phyloP scores from a whole-genome alignment of 2,797 vertebrate genomes.

The Falco concolor region DNA sequence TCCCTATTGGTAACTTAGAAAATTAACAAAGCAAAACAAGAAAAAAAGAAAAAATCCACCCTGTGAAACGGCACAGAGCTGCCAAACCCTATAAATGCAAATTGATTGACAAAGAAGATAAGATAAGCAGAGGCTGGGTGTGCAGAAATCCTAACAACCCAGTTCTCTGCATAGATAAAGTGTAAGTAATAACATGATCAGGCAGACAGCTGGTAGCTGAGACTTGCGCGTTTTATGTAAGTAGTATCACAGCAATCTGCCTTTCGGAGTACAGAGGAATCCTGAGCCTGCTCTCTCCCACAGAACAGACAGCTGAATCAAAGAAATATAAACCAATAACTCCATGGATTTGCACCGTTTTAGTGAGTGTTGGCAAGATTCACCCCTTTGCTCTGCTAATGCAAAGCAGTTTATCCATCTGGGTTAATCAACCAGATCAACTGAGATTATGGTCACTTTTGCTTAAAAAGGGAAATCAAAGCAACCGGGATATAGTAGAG shows the following conservation, averaged over 20 bases:
- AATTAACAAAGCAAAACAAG: neutral
- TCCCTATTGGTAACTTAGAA: slow-evolving; percentile 3
- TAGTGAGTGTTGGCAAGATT: neutral
- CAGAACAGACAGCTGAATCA: neutral
- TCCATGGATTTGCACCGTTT: neutral
- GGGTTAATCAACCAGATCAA: neutral
- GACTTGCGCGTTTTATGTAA: neutral
- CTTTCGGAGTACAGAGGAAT: neutral
- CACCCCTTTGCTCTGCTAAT: neutral
- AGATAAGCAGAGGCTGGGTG: neutral
- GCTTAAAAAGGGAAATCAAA: neutral
- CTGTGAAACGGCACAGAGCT: neutral
- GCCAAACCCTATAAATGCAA: slow-evolving; percentile 14
- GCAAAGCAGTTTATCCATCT: neutral
- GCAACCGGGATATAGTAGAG: neutral
- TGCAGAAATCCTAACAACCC: slow-evolving; percentile 3
- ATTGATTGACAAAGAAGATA: slow-evolving; percentile 35
- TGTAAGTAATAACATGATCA: neutral
- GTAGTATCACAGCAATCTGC: neutral
- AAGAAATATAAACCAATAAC: neutral
- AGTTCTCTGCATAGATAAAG: neutral
- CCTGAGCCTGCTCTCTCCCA: neutral
- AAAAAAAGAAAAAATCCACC: neutral
- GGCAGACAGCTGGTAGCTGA: neutral
- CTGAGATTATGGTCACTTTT: neutral